A percentile compares a stretch with the other conserved stretches of the same genome.
Evolutionary conservation across 2,888 invertebrate genomes (phyloP).

Genomic region (Microctonus brassicae): DNA sequence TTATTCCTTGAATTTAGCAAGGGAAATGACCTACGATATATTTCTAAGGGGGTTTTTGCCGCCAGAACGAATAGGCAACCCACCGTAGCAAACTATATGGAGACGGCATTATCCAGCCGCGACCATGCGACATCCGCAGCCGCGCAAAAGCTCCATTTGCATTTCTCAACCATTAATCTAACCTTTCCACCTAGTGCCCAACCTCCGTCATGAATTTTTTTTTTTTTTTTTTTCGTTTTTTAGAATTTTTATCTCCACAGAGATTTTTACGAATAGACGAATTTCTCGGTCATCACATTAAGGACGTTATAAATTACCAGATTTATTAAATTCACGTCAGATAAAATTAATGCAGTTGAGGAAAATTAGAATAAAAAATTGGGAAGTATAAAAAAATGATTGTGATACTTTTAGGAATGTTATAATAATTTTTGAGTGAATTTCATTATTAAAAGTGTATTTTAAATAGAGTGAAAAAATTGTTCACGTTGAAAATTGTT

Average conservation of each 20-base stretch:
- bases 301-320: slow-evolving; percentile 21
- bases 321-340: slow-evolving; percentile 23
- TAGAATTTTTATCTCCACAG: slow-evolving; percentile 14
- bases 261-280: slow-evolving; percentile 18
- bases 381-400: not conserved
- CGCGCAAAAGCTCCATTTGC: slow-evolving; percentile 55
- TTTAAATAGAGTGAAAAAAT: too few relatives aligned
- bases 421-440: not conserved
- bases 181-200: slow-evolving; percentile 55
- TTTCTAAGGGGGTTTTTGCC: slow-evolving; percentile 64
- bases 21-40: slow-evolving; percentile 68
- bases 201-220: slow-evolving; percentile 9
- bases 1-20: slow-evolving; percentile 64
- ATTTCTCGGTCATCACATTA: slow-evolving; percentile 25
- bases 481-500: too few relatives aligned
- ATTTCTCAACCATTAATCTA: slow-evolving; percentile 69
- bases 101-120: slow-evolving; percentile 29
- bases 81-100: slow-evolving; percentile 30
- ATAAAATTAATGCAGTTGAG: slow-evolving; percentile 10
- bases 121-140: slow-evolving; percentile 27
- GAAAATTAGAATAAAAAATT: not conserved
- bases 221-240: slow-evolving; percentile 11
- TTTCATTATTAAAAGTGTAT: not conserved
- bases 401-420: not conserved
- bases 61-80: slow-evolving; percentile 38